Percentiles rank a stretch among this genome's conserved stretches.
phyloP scores from a whole-genome alignment of 2,888 invertebrate species.

The Drosophila mimica region DNA sequence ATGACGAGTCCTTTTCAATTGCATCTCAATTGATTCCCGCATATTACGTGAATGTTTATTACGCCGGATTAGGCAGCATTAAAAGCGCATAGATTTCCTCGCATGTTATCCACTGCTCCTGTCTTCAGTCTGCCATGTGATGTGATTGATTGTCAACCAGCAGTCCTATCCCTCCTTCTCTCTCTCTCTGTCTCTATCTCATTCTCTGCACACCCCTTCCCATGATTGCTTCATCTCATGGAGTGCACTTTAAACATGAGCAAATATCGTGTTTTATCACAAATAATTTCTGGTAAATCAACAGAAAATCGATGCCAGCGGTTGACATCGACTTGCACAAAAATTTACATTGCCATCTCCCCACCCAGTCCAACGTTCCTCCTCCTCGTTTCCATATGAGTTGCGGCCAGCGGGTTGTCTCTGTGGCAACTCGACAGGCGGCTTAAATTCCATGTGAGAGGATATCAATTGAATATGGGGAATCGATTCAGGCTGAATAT shows the following conservation, averaged over 20 bases:
- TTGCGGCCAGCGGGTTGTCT: slow-evolving; percentile 58
- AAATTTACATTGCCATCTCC: slow-evolving; percentile 43
- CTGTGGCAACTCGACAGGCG: slow-evolving; percentile 28
- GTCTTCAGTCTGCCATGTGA: slow-evolving; percentile 66
- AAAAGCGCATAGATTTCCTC: slow-evolving; percentile 64
- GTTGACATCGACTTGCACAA: slow-evolving; percentile 44
- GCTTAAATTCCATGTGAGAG: slow-evolving; percentile 54
- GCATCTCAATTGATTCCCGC: slow-evolving; percentile 74
- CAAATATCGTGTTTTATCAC: slow-evolving; percentile 85
- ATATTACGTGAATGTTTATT: slow-evolving; percentile 73
- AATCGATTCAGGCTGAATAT: slow-evolving; percentile 11
- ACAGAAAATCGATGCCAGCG: slow-evolving; percentile 78
- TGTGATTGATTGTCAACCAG: slow-evolving; percentile 73
- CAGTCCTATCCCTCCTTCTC: slow-evolving; percentile 6
- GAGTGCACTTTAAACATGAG: slow-evolving; percentile 80
- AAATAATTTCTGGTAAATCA: slow-evolving; percentile 83
- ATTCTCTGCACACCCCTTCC: neutral
- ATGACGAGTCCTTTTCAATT: slow-evolving; percentile 72
- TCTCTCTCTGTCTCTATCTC: too few species aligned
- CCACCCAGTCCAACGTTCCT: neutral
- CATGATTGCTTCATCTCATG: slow-evolving; percentile 42
- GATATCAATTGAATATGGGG: slow-evolving; percentile 8
- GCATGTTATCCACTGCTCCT: slow-evolving; percentile 23
- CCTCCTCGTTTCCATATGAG: slow-evolving; percentile 18
- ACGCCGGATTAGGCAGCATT: slow-evolving; percentile 80